phyloP scores from a whole-genome alignment of 2,797 vertebrate genomes.

The Pangasius krempfi region DNA sequence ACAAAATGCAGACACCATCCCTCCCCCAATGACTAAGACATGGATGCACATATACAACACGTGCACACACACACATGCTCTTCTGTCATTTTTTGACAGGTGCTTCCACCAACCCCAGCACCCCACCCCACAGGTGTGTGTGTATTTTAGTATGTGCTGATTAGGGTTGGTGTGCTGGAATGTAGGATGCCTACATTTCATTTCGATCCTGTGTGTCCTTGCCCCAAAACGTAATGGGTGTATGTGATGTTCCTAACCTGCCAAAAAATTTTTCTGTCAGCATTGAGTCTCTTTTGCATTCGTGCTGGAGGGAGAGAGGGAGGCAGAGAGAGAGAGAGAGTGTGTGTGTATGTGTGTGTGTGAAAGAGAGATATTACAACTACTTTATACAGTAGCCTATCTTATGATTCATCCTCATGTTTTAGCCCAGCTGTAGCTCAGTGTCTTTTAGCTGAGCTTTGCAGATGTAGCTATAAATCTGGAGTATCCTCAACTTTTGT shows the following conservation, averaged over 20 bases:
- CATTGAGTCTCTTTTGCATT: conserved; percentile 3
- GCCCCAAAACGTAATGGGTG: background rate
- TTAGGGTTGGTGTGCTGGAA: conserved; percentile 35
- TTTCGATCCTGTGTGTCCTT: conserved; percentile 24
- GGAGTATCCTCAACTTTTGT: background rate
- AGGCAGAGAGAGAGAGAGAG: background rate
- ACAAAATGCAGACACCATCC: conserved; percentile 31
- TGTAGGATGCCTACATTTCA: conserved; percentile 32
- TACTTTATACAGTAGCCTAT: conserved; percentile 29
- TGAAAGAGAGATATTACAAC: conserved; percentile 1
- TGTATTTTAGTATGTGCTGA: conserved; percentile 47
- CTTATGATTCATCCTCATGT: conserved; percentile 22
- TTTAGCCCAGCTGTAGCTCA: background rate
- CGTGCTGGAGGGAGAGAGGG: background rate
- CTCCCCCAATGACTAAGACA: background rate
- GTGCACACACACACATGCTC: conserved; percentile 8
- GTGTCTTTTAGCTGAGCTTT: conserved; percentile 33
- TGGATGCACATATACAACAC: background rate
- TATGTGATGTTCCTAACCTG: background rate
- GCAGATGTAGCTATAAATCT: conserved; percentile 32
- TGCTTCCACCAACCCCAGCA: conserved; percentile 31
- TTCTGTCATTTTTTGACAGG: conserved; percentile 55
- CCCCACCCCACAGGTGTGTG: conserved; percentile 52
- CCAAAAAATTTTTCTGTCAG: background rate
- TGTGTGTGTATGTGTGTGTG: background rate